Evolutionary conservation across 2,797 vertebrate genomes (phyloP), one percentile per base, ranked within the genome.

Genomic region (Parambassis ranga): DNA sequence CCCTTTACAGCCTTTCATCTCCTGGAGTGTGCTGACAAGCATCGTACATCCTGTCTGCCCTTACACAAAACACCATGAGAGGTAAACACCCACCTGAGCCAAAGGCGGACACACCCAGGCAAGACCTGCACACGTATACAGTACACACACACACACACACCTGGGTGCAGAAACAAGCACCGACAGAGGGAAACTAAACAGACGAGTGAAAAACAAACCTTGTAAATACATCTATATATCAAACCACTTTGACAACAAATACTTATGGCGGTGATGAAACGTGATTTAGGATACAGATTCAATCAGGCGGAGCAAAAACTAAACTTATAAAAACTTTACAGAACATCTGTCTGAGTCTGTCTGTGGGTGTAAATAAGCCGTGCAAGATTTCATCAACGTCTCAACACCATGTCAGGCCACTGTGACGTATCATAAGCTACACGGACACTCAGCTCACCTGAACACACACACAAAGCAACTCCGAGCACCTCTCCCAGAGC

Each of bases 1-100:
- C 85, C 83, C 82, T 79, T 73, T 49, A 68, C 6, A 10, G 75
- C 71, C 90, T 91, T 90, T 91, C 82, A 90, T 91, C 87, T 88
- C 64, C 55, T 15, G 15, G 13, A 85, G 81, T 38, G 70, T 76
- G 89, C 87, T 90, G 90, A 91, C 87, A 90, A 85, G 80, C 76
- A 51, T 55, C 37, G 28, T 87, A 89, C 86, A 90, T 90, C 87
- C 87, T 90, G 89, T 87, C 88, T 87, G 75, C 70, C 66, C 65
- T 66, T 19, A 79, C 79, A 84, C 86, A 85, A 73, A 84, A 79
- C 75, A 66, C 75, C 68, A 53, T 46, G 63, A 79, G 74, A 53
- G 75, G 79, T 79, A 86, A 86, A 89, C 79, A 84, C 78, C 73
- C 81, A 82, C 82, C 79, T 77, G 81, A 83, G 81, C 77, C 81